Conservation (phyloP, 92 coral and sea anemone genomes). For the Porites divaricata region DNA sequence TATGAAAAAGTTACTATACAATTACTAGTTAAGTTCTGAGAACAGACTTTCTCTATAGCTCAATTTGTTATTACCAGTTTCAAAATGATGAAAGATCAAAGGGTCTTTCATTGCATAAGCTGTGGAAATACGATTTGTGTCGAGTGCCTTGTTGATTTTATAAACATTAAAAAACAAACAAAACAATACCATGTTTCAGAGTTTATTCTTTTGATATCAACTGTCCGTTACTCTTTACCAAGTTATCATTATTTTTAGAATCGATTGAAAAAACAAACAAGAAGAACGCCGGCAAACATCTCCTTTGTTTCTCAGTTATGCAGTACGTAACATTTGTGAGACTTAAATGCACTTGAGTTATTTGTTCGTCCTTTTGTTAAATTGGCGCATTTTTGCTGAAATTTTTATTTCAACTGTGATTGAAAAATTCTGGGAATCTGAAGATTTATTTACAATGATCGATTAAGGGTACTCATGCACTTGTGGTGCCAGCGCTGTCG, state of each 20-base stretch:
- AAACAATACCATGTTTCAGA: background rate
- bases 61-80: background rate
- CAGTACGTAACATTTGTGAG: background rate
- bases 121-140: background rate
- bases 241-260: background rate
- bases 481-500: background rate
- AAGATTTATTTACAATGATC: background rate
- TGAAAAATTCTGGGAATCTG: background rate
- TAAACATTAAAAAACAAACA: background rate
- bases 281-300: background rate
- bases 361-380: no score
- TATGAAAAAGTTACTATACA: no score
- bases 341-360: background rate
- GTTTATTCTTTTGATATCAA: background rate
- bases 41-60: no score
- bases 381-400: background rate
- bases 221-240: background rate
- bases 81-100: background rate
- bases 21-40: no score
- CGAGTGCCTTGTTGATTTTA: constrained; percentile 8
- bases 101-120: background rate
- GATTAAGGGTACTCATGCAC: background rate
- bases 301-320: constrained; percentile 3
- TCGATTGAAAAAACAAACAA: constrained; percentile 10
- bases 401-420: background rate